These are phyloP conservation scores for Eurypyga helias DNA, from an alignment of 2,113 vertebrate species.

Conservation along the genomic window DNA sequence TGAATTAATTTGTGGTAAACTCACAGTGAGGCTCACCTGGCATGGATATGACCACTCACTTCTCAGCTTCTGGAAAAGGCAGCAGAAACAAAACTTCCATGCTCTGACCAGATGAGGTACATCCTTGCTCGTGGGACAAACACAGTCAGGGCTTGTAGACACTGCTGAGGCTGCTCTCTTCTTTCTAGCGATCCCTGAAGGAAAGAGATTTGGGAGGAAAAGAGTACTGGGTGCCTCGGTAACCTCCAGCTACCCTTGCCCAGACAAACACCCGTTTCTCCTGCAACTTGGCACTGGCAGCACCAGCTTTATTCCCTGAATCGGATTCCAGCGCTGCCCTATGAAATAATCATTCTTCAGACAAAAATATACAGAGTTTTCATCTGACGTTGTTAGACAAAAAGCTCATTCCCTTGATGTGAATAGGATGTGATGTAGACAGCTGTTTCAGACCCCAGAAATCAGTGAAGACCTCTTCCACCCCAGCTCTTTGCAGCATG, in stretches of 20 bases:
- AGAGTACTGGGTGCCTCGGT: background rate
- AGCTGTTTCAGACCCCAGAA: background rate
- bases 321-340: background rate
- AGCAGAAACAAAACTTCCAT: background rate
- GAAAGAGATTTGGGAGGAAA: background rate
- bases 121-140: background rate
- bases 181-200: background rate
- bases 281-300: background rate
- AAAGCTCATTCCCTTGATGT: background rate
- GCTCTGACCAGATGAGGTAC: background rate
- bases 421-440: background rate
- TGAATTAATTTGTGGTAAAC: background rate
- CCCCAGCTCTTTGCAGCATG: rapidly evolving
- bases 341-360: background rate
- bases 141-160: background rate
- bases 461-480: background rate
- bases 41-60: background rate
- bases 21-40: background rate
- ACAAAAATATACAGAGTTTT: background rate
- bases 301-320: background rate
- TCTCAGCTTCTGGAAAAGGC: background rate
- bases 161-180: rapidly evolving
- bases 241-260: background rate
- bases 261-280: background rate
- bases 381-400: background rate